phyloP scores from a whole-genome alignment of 2,888 invertebrate genomes.

The Zygaena filipendulae region DNA sequence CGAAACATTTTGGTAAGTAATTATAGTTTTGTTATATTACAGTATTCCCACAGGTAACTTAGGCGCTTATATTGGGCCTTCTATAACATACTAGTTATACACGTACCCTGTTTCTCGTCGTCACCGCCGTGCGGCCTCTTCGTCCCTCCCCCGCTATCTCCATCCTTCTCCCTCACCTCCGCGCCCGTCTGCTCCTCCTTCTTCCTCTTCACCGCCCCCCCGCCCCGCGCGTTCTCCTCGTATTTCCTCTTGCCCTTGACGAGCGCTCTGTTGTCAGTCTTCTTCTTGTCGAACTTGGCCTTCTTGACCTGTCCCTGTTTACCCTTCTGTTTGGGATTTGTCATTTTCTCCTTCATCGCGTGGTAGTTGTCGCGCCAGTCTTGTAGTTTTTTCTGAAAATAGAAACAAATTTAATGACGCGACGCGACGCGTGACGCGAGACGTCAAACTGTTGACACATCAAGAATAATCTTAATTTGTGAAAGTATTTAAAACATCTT shows the following conservation, averaged over 20 bases:
- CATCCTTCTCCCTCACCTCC: slow-evolving; percentile 25
- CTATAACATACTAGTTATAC: too few species aligned
- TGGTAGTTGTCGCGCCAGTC: slow-evolving; percentile 54
- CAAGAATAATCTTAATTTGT: too few species aligned
- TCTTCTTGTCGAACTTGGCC: slow-evolving; percentile 33
- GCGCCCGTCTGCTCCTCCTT: slow-evolving; percentile 33
- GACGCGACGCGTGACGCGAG: too few species aligned
- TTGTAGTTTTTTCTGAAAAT: slow-evolving; percentile 36
- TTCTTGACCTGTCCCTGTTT: slow-evolving; percentile 38
- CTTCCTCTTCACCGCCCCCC: slow-evolving; percentile 39
- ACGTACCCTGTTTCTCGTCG: slow-evolving; percentile 32
- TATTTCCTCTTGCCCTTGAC: slow-evolving; percentile 37
- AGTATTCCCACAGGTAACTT: too few species aligned
- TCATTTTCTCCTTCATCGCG: slow-evolving; percentile 54
- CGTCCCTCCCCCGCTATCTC: slow-evolving; percentile 32
- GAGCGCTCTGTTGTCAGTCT: slow-evolving; percentile 28
- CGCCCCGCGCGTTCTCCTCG: slow-evolving; percentile 24
- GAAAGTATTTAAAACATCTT: too few species aligned
- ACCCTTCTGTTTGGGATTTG: slow-evolving; percentile 39
- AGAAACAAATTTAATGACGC: slow-evolving; percentile 2
- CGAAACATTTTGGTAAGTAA: too few species aligned
- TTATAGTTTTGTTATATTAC: too few species aligned
- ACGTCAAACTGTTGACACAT: too few species aligned
- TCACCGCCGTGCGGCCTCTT: slow-evolving; percentile 29
- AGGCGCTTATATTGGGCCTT: too few species aligned